Base-by-base conservation (phyloP, 2,888 invertebrate species). In the Spialia ferax region DNA sequence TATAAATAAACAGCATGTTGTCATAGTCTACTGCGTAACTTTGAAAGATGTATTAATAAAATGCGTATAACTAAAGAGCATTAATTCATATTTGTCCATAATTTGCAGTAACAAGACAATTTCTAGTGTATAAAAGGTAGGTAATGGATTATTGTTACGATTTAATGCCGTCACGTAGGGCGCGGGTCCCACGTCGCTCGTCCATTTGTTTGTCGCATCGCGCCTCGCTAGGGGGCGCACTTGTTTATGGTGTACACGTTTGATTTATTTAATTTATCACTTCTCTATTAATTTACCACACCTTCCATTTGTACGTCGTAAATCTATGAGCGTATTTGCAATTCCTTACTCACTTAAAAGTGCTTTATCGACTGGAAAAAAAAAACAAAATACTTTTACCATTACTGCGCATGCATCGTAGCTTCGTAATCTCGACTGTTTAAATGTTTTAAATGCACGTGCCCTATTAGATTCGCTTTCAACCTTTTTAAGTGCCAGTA, bases 381-480 rank as follows among this genome's bases (percentile, higher is more conserved):
- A 38, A n/a, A 50, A 38, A 32, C 29, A 59, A 63, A 63, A 52
- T 11, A 50, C 20, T 48, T 48, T 48, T 15, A 74, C 75, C 74
- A 77, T 75, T 69, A 81, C 81, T 84, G 79, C 84, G 84, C 83
- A 67, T 29, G 59, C 29, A n/a, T 23, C 48, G 22, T 54, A 70
- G 67, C 71, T 68, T 68, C 76, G 71, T 86, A 87, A 90, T 89
- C 88, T 88, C 73, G 42, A 78, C 81, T 80, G 79, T 86, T 87
- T 79, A 83, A 88, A 88, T 81, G 83, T 80, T 80, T 80, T 79
- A 83, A 81, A 78, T 78, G 74, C 79, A 78, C 75, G 75, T 75
- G 78, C 75, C 82, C 86, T 86, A 86, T 87, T 86, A 86, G 90
- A 91, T 91, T 91, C 91, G 91, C 89, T 77, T 78, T 79, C 77